phyloP scores from a whole-genome alignment of 2,113 vertebrate species.

The sheep (Ovis aries) region DNA sequence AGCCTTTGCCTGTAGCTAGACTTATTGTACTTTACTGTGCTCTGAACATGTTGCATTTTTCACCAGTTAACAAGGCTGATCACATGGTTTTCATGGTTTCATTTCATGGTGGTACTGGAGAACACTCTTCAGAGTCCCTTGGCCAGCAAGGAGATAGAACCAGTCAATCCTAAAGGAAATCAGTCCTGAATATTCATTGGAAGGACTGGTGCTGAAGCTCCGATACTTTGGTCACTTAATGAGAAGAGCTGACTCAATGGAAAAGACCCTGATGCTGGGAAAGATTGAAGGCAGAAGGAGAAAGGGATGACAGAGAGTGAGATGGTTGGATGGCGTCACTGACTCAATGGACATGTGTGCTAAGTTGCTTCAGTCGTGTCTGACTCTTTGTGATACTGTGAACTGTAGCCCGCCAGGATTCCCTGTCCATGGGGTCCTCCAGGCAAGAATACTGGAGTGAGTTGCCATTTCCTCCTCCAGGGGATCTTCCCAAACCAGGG shows the following conservation, averaged over 20 bases:
- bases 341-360: not conserved
- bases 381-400: not conserved
- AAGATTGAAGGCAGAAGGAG: not conserved
- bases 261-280: not conserved
- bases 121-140: not conserved
- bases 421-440: not conserved
- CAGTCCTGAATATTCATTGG: not conserved
- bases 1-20: not conserved
- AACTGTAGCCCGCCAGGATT: not conserved
- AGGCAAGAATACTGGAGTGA: not conserved
- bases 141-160: not conserved
- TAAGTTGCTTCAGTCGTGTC: not conserved
- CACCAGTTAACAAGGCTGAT: not conserved
- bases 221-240: not conserved
- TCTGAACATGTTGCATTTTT: not conserved
- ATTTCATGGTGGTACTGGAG: not conserved
- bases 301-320: not conserved
- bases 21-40: not conserved
- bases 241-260: not conserved
- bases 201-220: not conserved
- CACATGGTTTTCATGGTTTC: not conserved
- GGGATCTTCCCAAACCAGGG: not conserved
- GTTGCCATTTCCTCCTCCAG: not conserved
- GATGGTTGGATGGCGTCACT: not conserved
- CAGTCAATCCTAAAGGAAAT: not conserved